Base-by-base conservation (phyloP, 1,140 invertebrate species). In the Calliopsis andreniformis region DNA sequence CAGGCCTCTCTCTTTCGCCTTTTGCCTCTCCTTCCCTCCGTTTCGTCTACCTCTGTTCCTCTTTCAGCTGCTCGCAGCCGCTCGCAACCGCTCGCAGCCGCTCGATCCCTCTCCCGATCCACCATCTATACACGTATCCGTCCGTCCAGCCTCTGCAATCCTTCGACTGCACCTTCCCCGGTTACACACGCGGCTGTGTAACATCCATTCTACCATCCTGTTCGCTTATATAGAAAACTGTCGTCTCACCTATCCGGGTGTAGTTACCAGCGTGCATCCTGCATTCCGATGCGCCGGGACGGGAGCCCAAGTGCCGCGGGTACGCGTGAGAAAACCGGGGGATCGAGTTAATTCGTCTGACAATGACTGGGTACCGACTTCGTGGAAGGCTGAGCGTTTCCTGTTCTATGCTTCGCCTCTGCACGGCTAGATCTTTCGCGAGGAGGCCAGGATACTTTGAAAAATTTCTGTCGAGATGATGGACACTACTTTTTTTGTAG, bases 1-100 rank as follows among this genome's bases (percentile, higher is more conserved):
- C 85, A 72, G 82, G 83, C 78, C 81, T 78, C 76, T 76, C 79
- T 78, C 76, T 58, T 59, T 69, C 61, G 35, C 75, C 39, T 10
- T 39, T 28, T 30, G 42, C 79, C 49, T 84, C 67, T 67, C 64
- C 58, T 75, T 63, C 68, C 20, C 45, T 47, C 28, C 30, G 20
- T 49, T 16, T 42, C 71, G 45, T 39, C 68, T 43, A 58, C 45
- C 76, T 83, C 49, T 35, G 10, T 64, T 30, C 69, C 45, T 62
- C 77, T 23, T 56, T 51, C 39, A 32, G 51, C 14, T 18, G 45
- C 20, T 66, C 23, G 30, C 39, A 39, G 35, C 59, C 45, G 49
- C 55, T 83, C 71, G 72, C 35, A 71, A 18, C n/a, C n/a, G n/a
- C n/a, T n/a, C n/a, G n/a, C n/a, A n/a, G n/a, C n/a, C n/a, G 32